Conservation (phyloP, 2,113 vertebrate species). For the Podocnemis expansa region DNA sequence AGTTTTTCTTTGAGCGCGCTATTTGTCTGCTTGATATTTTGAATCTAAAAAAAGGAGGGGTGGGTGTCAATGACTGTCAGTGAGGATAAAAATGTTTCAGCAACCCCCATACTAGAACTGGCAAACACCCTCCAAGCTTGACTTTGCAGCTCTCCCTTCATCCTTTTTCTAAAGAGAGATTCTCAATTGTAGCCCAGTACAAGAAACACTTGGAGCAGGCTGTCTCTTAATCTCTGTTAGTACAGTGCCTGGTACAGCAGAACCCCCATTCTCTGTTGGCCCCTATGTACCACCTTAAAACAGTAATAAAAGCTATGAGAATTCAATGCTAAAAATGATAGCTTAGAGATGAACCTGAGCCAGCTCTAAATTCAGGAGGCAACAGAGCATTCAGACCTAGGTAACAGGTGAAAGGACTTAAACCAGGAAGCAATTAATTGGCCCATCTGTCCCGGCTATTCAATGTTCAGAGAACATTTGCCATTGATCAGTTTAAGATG, state of each 20-base stretch:
- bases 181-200: background rate
- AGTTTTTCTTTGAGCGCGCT: slow-evolving; percentile 92
- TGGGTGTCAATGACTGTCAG: slow-evolving; percentile 22
- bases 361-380: slow-evolving; percentile 26
- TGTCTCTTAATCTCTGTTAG: background rate
- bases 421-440: background rate
- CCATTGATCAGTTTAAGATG: background rate
- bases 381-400: background rate
- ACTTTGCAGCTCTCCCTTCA: background rate
- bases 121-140: background rate
- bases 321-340: background rate
- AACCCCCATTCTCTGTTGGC: background rate
- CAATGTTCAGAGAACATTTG: background rate
- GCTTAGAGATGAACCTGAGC: slow-evolving; percentile 37
- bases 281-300: background rate
- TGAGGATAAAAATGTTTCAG: background rate
- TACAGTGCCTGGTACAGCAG: background rate
- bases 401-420: slow-evolving; percentile 2
- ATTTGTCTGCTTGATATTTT: slow-evolving; percentile 96
- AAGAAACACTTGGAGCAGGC: background rate
- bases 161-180: background rate
- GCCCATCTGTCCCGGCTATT: background rate
- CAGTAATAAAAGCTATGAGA: background rate
- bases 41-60: slow-evolving; percentile 81
- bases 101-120: background rate